phyloP scores from a whole-genome alignment of 2,797 vertebrate species.

The Ateles fusciceps region DNA sequence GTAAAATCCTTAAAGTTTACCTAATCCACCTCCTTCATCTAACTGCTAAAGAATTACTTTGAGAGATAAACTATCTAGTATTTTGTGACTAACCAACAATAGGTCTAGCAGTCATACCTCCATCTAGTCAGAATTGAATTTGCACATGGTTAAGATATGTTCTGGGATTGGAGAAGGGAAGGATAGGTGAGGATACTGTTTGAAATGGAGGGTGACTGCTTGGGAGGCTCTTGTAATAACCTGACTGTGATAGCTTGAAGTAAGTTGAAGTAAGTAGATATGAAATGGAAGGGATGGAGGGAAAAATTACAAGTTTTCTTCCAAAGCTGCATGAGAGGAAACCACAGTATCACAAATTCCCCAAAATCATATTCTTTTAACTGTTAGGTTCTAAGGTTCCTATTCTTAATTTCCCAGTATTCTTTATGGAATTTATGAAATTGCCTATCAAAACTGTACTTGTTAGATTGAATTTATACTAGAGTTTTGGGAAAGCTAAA shows the following conservation, averaged over 20 bases:
- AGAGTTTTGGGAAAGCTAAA: background rate
- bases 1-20: background rate
- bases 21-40: background rate
- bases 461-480: conserved; percentile 1
- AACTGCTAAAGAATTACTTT: background rate
- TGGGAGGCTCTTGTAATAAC: background rate
- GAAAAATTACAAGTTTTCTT: background rate
- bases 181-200: background rate
- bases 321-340: background rate
- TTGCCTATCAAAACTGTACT: background rate
- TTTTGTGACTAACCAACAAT: background rate
- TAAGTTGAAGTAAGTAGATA: background rate
- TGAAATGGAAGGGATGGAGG: background rate
- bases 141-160: background rate
- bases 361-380: background rate
- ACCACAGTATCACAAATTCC: background rate
- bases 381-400: background rate
- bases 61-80: background rate
- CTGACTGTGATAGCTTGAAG: background rate
- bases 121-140: background rate
- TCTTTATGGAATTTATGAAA: background rate
- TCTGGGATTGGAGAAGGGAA: background rate
- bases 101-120: background rate
- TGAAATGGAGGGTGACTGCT: background rate
- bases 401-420: background rate